These are phyloP conservation scores for Hyperoodon ampullatus DNA, from an alignment of 2,113 vertebrate species.

Conservation along the genomic window DNA sequence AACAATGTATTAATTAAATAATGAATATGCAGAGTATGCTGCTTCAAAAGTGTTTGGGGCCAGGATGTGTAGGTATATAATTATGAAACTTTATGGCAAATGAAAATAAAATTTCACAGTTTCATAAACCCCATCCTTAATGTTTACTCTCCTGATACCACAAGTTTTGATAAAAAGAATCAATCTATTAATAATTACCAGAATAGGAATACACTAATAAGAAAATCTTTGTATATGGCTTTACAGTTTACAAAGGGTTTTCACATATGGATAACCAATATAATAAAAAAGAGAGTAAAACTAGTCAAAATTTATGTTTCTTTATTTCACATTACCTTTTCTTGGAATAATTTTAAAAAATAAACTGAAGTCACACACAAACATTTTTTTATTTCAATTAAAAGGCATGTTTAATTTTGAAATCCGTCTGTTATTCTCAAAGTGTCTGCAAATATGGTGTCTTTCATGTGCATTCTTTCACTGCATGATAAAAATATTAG, in stretches of 20 bases:
- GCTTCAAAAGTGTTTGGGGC: slow-evolving; percentile 62
- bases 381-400: background rate
- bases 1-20: slow-evolving; percentile 23
- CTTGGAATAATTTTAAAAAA: background rate
- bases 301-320: background rate
- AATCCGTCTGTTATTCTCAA: background rate
- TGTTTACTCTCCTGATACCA: slow-evolving; percentile 45
- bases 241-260: background rate
- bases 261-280: background rate
- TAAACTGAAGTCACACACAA: background rate
- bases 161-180: slow-evolving; percentile 62
- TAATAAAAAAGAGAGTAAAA: background rate
- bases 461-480: background rate
- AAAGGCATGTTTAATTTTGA: background rate
- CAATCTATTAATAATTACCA: background rate
- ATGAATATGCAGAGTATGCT: slow-evolving; percentile 60
- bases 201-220: background rate
- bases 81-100: slow-evolving; percentile 57
- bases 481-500: background rate
- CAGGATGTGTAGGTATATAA: slow-evolving; percentile 64
- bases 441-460: background rate
- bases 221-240: background rate
- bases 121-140: slow-evolving; percentile 52
- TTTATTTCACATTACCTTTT: background rate
- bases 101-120: slow-evolving; percentile 69